These are phyloP conservation scores for Dioctria linearis DNA, from an alignment of 2,888 invertebrate species.

Conservation along the genomic window DNA sequence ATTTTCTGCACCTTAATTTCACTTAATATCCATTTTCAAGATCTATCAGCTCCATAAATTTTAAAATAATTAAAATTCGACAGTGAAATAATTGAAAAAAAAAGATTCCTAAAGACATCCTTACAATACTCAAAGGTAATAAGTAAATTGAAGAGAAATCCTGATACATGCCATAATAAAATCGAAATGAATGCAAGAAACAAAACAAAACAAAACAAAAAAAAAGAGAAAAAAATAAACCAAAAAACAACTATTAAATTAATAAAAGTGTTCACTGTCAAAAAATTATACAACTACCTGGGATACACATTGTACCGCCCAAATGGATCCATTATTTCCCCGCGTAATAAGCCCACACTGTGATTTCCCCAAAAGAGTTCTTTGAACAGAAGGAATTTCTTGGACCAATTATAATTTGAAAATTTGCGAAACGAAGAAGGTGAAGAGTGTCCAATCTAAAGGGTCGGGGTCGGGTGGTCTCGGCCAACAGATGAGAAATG, in stretches of 20 bases:
- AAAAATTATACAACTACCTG: constrained; percentile 36
- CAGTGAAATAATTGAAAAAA: no score
- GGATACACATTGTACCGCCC: constrained; percentile 8
- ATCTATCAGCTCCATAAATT: no score
- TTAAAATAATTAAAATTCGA: no score
- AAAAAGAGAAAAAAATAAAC: not conserved
- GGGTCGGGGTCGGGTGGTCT: no score
- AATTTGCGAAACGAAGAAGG: not conserved
- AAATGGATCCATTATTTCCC: constrained; percentile 38
- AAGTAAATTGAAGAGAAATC: not conserved
- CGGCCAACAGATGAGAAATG: no score
- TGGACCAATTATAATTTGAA: constrained; percentile 45
- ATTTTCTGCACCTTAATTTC: no score
- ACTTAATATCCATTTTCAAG: no score
- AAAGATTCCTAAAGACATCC: no score
- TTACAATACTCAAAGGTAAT: no score
- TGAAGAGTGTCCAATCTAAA: not conserved
- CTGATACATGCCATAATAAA: not conserved
- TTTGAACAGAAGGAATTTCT: constrained; percentile 42
- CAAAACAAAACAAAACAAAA: not conserved
- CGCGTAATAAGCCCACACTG: not conserved
- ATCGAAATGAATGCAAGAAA: not conserved
- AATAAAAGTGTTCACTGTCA: constrained; percentile 34
- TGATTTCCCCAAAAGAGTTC: not conserved
- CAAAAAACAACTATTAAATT: not conserved